A percentile compares a stretch with the other conserved stretches of the same genome.
These are phyloP conservation scores for Sipha flava DNA, from an alignment of 1,140 invertebrate species.

Conservation along the genomic window DNA sequence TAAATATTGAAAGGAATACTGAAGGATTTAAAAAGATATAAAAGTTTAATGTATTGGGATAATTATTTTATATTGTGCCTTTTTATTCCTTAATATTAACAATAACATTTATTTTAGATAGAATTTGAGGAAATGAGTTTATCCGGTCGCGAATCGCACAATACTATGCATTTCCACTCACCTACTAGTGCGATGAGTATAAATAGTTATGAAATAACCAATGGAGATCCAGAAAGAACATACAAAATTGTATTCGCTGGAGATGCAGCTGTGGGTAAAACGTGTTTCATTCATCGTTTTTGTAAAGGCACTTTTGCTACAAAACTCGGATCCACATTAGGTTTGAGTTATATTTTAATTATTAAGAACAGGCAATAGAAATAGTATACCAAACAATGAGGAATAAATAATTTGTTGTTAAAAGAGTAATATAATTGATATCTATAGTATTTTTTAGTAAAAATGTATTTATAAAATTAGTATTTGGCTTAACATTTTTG, in stretches of 20 bases:
- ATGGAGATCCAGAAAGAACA: constrained; percentile 50
- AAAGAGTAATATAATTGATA: no score
- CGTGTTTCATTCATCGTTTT: constrained; percentile 56
- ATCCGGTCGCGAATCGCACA: not conserved
- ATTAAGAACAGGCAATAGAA: not conserved
- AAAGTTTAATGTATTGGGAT: no score
- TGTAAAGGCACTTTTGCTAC: constrained; percentile 53
- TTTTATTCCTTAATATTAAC: no score
- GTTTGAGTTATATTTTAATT: constrained; percentile 41
- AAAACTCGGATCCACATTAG: constrained; percentile 55
- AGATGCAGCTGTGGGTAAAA: constrained; percentile 60
- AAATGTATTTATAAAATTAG: no score
- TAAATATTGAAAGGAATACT: no score
- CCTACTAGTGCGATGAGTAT: not conserved
- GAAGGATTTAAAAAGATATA: no score
- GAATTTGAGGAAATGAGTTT: constrained; percentile 23
- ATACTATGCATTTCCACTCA: not conserved
- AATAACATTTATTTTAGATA: not conserved
- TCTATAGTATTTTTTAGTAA: no score
- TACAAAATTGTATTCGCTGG: constrained; percentile 59
- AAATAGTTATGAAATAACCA: constrained; percentile 40
- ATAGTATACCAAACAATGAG: no score
- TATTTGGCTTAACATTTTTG: no score
- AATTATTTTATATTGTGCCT: no score
- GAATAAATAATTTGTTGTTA: no score